Evolutionary conservation across 2,888 invertebrate species (phyloP).

Genomic region (Stenolophus ochropezus): DNA sequence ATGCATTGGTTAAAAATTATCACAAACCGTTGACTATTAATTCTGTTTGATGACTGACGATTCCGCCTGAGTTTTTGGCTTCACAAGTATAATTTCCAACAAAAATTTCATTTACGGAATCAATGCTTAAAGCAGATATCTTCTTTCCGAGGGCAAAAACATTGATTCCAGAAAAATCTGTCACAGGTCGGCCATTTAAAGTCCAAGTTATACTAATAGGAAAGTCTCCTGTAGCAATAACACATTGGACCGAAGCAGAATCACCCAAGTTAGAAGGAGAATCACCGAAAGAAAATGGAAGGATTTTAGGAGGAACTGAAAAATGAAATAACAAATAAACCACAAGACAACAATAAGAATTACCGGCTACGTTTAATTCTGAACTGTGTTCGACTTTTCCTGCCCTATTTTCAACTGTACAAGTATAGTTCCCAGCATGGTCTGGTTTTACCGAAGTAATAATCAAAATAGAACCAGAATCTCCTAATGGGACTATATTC

Average conservation of each 20-base stretch:
- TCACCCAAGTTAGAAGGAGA: conserved; percentile 86
- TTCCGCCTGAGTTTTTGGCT: conserved; percentile 80
- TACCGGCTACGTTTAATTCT: conserved; percentile 77
- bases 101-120: conserved; percentile 50
- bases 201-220: conserved; percentile 44
- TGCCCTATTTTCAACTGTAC: conserved; percentile 76
- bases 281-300: conserved; percentile 68
- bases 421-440: conserved; percentile 80
- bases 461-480: conserved; percentile 73
- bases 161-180: conserved; percentile 73
- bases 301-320: conserved; percentile 50
- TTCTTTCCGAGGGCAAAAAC: conserved; percentile 74
- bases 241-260: conserved; percentile 82
- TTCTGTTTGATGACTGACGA: conserved; percentile 77
- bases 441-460: conserved; percentile 78
- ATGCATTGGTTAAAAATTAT: neutral
- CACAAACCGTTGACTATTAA: conserved; percentile 77
- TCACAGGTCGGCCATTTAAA: conserved; percentile 22
- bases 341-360: neutral
- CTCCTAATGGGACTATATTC: conserved; percentile 52
- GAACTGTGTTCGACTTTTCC: conserved; percentile 75
- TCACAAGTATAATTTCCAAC: conserved; percentile 81
- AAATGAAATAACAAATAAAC: neutral
- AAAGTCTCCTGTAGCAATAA: conserved; percentile 47
- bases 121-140: conserved; percentile 40